phyloP scores from a whole-genome alignment of 2,888 invertebrate species.

The Monochamus alternatus region DNA sequence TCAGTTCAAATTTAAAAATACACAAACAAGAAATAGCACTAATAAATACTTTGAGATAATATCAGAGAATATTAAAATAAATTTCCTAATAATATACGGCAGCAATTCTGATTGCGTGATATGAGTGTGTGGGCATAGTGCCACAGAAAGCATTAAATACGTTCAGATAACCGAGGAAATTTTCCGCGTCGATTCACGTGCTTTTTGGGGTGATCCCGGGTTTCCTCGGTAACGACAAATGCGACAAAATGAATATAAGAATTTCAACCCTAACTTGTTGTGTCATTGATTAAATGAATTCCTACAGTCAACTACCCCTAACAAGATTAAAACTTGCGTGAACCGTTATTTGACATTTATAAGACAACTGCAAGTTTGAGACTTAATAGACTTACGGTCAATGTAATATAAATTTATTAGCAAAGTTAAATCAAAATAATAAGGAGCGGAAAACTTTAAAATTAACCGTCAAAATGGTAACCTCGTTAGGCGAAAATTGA shows the following conservation, averaged over 20 bases:
- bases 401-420: slow-evolving; percentile 29
- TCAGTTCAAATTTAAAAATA: too few relatives aligned
- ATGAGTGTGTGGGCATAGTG: not conserved
- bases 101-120: too few relatives aligned
- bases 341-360: slow-evolving; percentile 28
- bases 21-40: too few relatives aligned
- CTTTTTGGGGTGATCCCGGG: slow-evolving; percentile 27
- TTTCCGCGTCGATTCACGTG: slow-evolving; percentile 29
- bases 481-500: not conserved
- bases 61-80: too few relatives aligned
- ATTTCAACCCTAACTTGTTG: slow-evolving; percentile 36
- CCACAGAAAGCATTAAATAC: slow-evolving; percentile 21
- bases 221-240: slow-evolving; percentile 35
- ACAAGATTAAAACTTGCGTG: slow-evolving; percentile 37
- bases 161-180: slow-evolving; percentile 28
- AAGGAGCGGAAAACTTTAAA: not conserved
- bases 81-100: too few relatives aligned
- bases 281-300: slow-evolving; percentile 35
- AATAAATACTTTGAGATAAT: too few relatives aligned
- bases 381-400: slow-evolving; percentile 22
- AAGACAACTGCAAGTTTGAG: slow-evolving; percentile 18
- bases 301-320: slow-evolving; percentile 35
- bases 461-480: not conserved
- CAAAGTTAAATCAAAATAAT: slow-evolving; percentile 2
- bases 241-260: slow-evolving; percentile 37